These are phyloP conservation scores for Aphis craccivora DNA, from an alignment of 1,140 invertebrate species.

Conservation along the genomic window DNA sequence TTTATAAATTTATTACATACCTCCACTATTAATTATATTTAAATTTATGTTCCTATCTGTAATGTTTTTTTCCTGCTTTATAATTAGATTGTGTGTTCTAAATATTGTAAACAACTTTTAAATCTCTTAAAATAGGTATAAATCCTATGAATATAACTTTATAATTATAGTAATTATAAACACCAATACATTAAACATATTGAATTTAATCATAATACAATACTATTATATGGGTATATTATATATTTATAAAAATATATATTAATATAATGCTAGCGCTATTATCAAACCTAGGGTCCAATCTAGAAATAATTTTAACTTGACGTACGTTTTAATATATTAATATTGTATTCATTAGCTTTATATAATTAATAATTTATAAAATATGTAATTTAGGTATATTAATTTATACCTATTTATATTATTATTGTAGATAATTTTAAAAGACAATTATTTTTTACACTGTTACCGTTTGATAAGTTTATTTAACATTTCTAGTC, in stretches of 20 bases:
- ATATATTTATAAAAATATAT: conserved; percentile 18
- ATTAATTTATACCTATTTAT: not conserved
- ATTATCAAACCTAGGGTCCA: conserved; percentile 48
- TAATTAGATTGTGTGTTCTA: not conserved
- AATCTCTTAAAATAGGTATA: not conserved
- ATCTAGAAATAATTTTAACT: conserved; percentile 38
- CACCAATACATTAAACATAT: conserved; percentile 35
- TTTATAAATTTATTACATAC: not conserved
- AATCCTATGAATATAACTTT: not conserved
- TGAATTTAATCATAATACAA: conserved; percentile 30
- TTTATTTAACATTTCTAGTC: conserved; percentile 18
- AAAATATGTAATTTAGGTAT: not conserved
- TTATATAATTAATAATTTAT: not conserved
- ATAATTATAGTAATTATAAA: conserved; percentile 33
- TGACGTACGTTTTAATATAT: conserved; percentile 5
- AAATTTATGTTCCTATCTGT: conserved; percentile 4
- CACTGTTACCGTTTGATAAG: conserved; percentile 12
- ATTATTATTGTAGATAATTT: not conserved
- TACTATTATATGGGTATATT: not conserved
- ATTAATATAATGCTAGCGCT: conserved; percentile 22
- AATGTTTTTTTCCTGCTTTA: not conserved
- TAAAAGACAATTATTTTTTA: conserved; percentile 54
- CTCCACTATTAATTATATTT: not conserved
- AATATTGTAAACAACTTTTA: conserved; percentile 15
- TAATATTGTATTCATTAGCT: conserved; percentile 33